phyloP scores from a whole-genome alignment of 1,140 invertebrate genomes.

The Nasonia vitripennis region DNA sequence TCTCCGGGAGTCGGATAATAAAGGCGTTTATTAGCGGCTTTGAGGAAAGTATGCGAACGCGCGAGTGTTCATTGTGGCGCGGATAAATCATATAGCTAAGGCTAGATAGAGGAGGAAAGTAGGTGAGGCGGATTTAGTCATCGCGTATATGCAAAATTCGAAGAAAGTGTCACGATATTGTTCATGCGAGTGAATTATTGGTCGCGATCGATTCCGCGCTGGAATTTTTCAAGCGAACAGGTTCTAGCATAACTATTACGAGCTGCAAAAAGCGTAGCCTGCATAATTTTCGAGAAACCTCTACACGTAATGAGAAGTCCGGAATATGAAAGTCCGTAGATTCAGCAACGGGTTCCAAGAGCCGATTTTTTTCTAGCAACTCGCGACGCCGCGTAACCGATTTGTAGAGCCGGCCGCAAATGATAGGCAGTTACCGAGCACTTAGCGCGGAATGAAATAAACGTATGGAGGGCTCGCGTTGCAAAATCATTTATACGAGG shows the following conservation, averaged over 20 bases:
- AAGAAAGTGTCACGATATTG: not conserved
- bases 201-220: not conserved
- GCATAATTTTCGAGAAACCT: not conserved
- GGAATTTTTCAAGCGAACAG: not conserved
- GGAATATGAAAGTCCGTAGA: too few species aligned
- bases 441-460: not conserved
- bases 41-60: conserved; percentile 7
- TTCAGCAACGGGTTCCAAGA: not conserved
- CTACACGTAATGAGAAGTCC: too few species aligned
- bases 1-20: conserved; percentile 8
- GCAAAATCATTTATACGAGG: conserved; percentile 19
- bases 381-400: not conserved
- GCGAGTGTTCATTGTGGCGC: not conserved
- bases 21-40: conserved; percentile 32
- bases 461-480: not conserved
- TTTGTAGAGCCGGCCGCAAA: not conserved
- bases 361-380: not conserved
- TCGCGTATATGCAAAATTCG: not conserved
- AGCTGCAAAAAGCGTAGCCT: not conserved
- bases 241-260: too few species aligned
- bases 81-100: conserved; percentile 34
- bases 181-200: not conserved
- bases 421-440: not conserved
- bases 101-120: conserved; percentile 48
- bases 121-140: conserved; percentile 36